Percentiles rank a stretch among this genome's conserved stretches.
Evolutionary conservation across 2,797 vertebrate species (phyloP).

Genomic region (Pogoniulus pusillus): DNA sequence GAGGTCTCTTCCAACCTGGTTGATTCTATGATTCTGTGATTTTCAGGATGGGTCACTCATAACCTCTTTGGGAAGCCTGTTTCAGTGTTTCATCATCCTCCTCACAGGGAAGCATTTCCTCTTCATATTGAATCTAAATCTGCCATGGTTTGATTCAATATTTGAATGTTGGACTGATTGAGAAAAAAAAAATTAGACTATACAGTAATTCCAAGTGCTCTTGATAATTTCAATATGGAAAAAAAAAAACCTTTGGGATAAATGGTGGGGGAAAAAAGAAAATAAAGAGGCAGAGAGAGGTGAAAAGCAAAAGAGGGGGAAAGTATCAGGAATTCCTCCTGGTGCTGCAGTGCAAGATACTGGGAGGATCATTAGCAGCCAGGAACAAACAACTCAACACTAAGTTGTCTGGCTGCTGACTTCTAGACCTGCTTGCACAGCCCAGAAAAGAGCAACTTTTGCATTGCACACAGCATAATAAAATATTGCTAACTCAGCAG

Average conservation of each 20-base stretch:
- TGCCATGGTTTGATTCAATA: neutral
- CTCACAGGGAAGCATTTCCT: too few relatives aligned
- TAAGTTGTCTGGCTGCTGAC: slow-evolving; percentile 8
- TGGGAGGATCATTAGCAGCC: neutral
- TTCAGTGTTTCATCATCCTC: too few relatives aligned
- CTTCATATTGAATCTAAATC: too few relatives aligned
- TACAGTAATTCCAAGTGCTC: neutral
- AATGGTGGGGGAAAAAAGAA: neutral
- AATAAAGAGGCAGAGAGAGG: too few relatives aligned
- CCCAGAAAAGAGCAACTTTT: neutral
- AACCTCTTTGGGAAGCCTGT: too few relatives aligned
- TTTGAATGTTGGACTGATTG: neutral
- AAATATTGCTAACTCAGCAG: neutral
- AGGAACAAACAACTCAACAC: neutral
- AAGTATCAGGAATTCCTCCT: neutral
- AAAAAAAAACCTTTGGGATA: neutral
- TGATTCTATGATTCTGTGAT: too few relatives aligned
- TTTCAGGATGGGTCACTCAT: too few relatives aligned
- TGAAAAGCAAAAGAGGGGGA: neutral
- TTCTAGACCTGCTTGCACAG: neutral
- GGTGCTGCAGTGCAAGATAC: neutral
- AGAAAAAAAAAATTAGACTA: neutral
- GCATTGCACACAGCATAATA: neutral
- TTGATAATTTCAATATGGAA: neutral
- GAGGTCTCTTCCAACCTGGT: too few relatives aligned